Conservation (phyloP, 2,888 invertebrate species). For the Drepanosiphum platanoidis region DNA sequence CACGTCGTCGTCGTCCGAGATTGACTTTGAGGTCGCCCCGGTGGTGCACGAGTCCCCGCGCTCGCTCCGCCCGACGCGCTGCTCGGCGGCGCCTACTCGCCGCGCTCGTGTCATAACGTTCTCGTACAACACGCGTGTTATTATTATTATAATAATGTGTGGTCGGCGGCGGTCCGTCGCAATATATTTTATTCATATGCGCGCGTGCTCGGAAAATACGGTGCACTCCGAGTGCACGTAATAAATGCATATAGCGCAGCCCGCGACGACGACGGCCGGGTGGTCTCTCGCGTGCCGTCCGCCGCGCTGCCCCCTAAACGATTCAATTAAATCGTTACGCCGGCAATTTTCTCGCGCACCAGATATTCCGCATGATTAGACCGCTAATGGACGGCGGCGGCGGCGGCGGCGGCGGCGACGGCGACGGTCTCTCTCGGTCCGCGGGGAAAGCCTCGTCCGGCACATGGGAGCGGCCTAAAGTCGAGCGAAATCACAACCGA, state of each 20-base stretch:
- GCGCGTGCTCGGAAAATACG: neutral
- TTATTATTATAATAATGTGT: too few species aligned
- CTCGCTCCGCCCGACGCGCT: too few species aligned
- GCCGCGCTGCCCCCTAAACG: conserved; percentile 52
- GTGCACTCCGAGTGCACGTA: neutral
- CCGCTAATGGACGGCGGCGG: conserved; percentile 23
- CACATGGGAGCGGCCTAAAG: conserved; percentile 11
- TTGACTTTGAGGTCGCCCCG: too few species aligned
- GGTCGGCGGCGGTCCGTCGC: too few species aligned
- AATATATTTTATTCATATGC: neutral
- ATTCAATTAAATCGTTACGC: conserved; percentile 60
- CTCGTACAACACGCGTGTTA: too few species aligned
- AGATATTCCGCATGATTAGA: conserved; percentile 49
- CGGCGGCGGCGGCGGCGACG: neutral
- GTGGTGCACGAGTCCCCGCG: too few species aligned
- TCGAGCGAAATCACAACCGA: neutral
- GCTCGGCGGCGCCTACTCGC: too few species aligned
- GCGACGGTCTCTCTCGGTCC: neutral
- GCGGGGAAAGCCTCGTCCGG: neutral
- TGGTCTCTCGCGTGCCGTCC: conserved; percentile 58
- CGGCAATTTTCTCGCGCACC: conserved; percentile 41
- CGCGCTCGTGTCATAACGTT: too few species aligned
- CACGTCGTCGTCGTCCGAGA: too few species aligned
- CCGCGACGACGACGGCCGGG: conserved; percentile 34
- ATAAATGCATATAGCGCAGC: neutral